Base-by-base conservation (phyloP, 2,113 vertebrate genomes). In the Atherinomorus stipes region DNA sequence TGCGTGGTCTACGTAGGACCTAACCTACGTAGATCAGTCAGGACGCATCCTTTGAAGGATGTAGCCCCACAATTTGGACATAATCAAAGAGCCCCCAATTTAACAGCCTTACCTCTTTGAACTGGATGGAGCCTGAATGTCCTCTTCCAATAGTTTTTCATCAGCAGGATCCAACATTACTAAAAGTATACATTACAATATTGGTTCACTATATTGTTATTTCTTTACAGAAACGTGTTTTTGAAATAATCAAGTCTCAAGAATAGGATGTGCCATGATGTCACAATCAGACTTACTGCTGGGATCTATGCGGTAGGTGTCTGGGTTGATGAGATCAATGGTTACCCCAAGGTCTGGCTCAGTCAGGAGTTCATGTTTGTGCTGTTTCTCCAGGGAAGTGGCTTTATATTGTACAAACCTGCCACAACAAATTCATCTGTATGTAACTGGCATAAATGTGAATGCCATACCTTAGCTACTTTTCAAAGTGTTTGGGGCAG, bases 381-480 rank as follows among this genome's bases (percentile, higher is more conserved):
- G 97, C 71, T 98, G 97, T 69, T 98, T 98, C 89, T 98, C 97
- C 18, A 98, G 89, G 3, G 97, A 98, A 3, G 97, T 98, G 8
- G 97, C 97, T 91, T 98, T 98, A 62, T 98, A 98, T 90, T 98
- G 97, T 69, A 98, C 97, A 72, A 98, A 98, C 88, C 97, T 98
- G 78, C 22, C 64, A 81, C 22, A 37, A 65, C 25, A 84, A 12
- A 81, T 8, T 15, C 1, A 59, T 4, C 31, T 34, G 31, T 34
- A 34, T 34, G 31, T 34, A 7, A 34, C 31, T 34, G 31, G 1
- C 31, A 34, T 34, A 34, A 34, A 34, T 34, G 8, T 34, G 31
- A 34, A 34, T 4, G 9, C 31, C 5, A 34, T 9, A 34, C 31
- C 7, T 1, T 7, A 34, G 31, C 31, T 34, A 34, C 5, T 34